Evolutionary conservation across 2,888 invertebrate genomes (phyloP), one percentile per base, ranked within the genome.

Genomic region (Pristionchus fissidentatus): DNA sequence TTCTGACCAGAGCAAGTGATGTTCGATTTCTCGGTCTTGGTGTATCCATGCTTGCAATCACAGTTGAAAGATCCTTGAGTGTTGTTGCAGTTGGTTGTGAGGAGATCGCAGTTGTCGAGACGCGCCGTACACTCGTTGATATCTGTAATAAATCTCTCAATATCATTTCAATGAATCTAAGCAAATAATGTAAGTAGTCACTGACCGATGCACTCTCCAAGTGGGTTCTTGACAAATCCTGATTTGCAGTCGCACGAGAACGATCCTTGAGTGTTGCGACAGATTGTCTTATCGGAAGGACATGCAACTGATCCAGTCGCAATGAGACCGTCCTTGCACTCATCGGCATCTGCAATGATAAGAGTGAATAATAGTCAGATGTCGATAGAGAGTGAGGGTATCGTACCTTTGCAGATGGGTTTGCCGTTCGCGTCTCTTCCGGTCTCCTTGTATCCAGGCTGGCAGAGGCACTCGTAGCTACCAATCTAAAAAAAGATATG

Each of bases 381-480:
- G 15, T 26, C 15, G 8, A 10, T 60, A 8, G 15, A 60, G 15
- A 8, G 0, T 52, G 1, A 15, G 26, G 13, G 1, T 38, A 70
- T 15, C 55, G 10, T 52, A 83, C 83, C 41, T 19, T 75, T n/a
- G 70, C 83, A 83, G n/a, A 57, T 77, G 46, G 77, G 75, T 43
- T 83, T 83, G 15, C 83, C 83, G 41, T 73, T 60, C 10, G n/a
- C 60, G 35, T 83, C 77, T 29, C 29, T 46, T 7, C 41, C 35
- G 19, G 7, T 26, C 46, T 83, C 43, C 46, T 83, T 83, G 83
- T 41, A 83, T 38, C 83, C 83, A 29, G 15, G 13, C n/a, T 55
- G 43, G 41, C 83, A 83, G 55, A 73, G 29, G 46, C 83, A 83
- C 41, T 83, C 83, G 60, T 83, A 83, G 60, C 83, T 75, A 32